Conservation (phyloP, 1,140 invertebrate species). For the Choristoneura fumiferana region DNA sequence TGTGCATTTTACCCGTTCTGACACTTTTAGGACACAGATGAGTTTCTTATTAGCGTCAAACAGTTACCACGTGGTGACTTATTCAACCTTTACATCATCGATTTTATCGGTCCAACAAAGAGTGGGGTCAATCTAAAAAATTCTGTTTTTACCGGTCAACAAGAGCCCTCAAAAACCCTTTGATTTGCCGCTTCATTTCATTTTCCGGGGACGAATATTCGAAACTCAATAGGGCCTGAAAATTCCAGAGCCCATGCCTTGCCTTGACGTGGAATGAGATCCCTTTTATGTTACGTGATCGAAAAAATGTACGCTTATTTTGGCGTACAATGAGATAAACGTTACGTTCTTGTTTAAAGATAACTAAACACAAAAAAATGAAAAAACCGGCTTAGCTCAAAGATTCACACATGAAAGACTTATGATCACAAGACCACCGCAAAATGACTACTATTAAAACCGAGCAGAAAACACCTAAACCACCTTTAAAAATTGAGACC, state of each 20-base stretch:
- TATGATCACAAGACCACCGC: no score
- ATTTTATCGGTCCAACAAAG: slow-evolving; percentile 9
- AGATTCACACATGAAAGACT: no score
- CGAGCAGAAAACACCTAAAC: no score
- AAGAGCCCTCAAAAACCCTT: slow-evolving; percentile 66
- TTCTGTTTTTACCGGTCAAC: slow-evolving; percentile 51
- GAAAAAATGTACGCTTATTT: slow-evolving; percentile 8
- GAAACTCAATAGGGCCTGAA: slow-evolving; percentile 58
- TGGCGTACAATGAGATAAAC: not conserved
- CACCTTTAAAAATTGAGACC: no score
- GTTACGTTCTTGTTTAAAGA: no score
- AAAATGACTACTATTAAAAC: no score
- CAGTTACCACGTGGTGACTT: no score
- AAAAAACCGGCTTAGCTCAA: no score
- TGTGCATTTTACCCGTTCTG: no score
- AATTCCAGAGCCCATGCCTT: slow-evolving; percentile 40
- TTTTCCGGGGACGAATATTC: slow-evolving; percentile 58
- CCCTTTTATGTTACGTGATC: slow-evolving; percentile 16
- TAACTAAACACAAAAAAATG: no score
- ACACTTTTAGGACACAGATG: no score
- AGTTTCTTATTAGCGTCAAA: no score
- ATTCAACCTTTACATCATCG: not conserved
- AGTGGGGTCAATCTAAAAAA: slow-evolving; percentile 49
- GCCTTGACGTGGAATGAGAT: slow-evolving; percentile 12
- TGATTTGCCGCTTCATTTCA: slow-evolving; percentile 70